Conservation (phyloP, 2,113 vertebrate genomes). For the Cavia aperea region DNA sequence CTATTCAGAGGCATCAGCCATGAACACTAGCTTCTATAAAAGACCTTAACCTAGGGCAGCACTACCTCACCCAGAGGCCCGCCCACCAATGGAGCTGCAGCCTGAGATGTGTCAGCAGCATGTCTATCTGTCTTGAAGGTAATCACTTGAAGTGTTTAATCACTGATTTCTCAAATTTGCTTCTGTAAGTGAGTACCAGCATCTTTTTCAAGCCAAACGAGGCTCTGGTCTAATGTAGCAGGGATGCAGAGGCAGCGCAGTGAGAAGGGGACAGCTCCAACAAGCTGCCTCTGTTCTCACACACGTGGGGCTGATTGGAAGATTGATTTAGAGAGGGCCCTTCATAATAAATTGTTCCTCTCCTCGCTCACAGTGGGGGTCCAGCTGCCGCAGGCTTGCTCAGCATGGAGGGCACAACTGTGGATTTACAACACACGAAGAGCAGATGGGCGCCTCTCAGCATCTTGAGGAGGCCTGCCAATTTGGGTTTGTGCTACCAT, state of each 20-base stretch:
- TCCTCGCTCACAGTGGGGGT: background rate
- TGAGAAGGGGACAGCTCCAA: background rate
- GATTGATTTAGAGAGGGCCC: constrained; percentile 68
- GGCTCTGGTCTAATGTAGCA: rapidly evolving
- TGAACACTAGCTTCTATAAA: background rate
- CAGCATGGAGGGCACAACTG: constrained; percentile 54
- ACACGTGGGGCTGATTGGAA: constrained; percentile 26
- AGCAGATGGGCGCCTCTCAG: constrained; percentile 58
- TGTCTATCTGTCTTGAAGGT: background rate
- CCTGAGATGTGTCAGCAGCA: background rate
- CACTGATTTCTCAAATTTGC: constrained; percentile 15
- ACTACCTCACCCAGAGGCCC: background rate
- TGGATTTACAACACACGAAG: constrained; percentile 49
- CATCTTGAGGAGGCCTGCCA: constrained; percentile 60
- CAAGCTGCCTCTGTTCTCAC: constrained; percentile 37
- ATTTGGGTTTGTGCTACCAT: constrained; percentile 47
- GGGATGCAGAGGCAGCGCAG: background rate
- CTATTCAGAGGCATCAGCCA: background rate
- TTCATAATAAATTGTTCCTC: constrained; percentile 69
- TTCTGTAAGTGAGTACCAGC: background rate
- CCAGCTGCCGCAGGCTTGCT: constrained; percentile 58
- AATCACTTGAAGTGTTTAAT: background rate
- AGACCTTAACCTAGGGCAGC: background rate
- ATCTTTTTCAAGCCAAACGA: background rate
- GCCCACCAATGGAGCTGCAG: no score